Evolutionary conservation across 1,140 invertebrate genomes (phyloP).

Genomic region (Diploscapter pachys): DNA sequence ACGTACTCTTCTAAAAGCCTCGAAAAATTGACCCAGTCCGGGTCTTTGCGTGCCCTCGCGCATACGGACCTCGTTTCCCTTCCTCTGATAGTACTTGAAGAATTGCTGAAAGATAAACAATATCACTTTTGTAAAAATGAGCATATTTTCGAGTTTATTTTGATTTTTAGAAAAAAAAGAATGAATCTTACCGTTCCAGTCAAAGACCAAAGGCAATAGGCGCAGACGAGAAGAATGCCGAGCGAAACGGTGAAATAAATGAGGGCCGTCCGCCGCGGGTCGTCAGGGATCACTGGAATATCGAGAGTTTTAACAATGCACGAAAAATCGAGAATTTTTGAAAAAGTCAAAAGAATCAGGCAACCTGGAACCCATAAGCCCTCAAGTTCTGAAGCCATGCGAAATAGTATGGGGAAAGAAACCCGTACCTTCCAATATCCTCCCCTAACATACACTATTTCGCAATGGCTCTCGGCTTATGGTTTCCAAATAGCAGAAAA

Average conservation of each 20-base stretch:
- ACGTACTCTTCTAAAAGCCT: no score
- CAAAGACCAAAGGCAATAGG: no score
- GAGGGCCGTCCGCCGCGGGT: slow-evolving; percentile 12
- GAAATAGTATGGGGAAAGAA: no score
- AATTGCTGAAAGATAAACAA: slow-evolving; percentile 7
- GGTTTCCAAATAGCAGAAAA: no score
- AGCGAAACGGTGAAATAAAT: slow-evolving; percentile 33
- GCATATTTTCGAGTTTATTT: neutral
- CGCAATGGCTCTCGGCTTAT: no score
- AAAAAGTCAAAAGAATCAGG: neutral
- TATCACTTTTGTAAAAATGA: neutral
- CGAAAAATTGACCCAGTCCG: neutral
- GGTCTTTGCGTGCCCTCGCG: slow-evolving; percentile 2
- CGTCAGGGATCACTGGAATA: slow-evolving; percentile 21
- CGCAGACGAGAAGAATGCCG: slow-evolving; percentile 25
- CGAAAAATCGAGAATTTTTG: neutral
- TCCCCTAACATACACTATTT: no score
- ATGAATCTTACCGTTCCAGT: neutral
- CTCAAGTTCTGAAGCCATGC: no score
- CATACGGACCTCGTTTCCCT: slow-evolving; percentile 20
- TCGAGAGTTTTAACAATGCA: neutral
- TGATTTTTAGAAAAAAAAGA: slow-evolving; percentile 11
- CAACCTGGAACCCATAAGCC: no score
- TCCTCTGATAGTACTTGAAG: slow-evolving; percentile 25
- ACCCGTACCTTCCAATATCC: no score